phyloP scores from a whole-genome alignment of 2,113 vertebrate genomes.

The Cavia porcellus region DNA sequence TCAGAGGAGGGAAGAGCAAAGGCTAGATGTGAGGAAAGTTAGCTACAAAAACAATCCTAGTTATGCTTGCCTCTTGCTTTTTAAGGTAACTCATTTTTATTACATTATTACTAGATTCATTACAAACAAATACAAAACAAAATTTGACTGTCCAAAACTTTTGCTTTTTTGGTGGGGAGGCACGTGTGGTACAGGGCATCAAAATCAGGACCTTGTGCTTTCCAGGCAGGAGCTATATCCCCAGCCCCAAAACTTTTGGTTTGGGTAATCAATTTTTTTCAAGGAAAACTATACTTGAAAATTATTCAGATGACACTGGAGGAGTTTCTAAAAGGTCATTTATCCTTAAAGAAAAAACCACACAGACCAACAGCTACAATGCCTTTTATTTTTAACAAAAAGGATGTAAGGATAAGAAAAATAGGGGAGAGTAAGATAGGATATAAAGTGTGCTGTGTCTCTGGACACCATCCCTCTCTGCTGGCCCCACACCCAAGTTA shows the following conservation, averaged over 20 bases:
- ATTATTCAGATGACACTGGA: not conserved
- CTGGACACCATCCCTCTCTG: slow-evolving; percentile 89
- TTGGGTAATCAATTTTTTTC: not conserved
- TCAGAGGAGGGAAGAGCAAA: not conserved
- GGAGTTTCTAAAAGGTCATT: not conserved
- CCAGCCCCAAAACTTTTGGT: not conserved
- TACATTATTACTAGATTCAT: not conserved
- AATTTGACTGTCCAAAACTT: not conserved
- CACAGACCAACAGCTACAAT: slow-evolving; percentile 83
- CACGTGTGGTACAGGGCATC: too few relatives aligned
- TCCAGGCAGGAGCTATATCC: too few relatives aligned
- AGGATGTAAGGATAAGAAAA: slow-evolving; percentile 75
- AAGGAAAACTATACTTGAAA: not conserved
- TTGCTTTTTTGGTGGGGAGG: too few relatives aligned
- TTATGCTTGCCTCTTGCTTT: not conserved
- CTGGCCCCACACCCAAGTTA: slow-evolving; percentile 89
- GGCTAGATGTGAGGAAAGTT: not conserved
- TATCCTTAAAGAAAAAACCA: slow-evolving; percentile 72
- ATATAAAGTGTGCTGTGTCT: slow-evolving; percentile 87
- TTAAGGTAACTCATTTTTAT: not conserved
- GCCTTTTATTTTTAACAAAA: slow-evolving; percentile 91
- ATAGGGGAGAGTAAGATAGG: slow-evolving; percentile 84
- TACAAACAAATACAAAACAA: not conserved
- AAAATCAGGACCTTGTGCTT: too few relatives aligned
- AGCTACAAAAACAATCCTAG: not conserved